Evolutionary conservation across 2,113 vertebrate species (phyloP).

Genomic region (Podilymbus podiceps): DNA sequence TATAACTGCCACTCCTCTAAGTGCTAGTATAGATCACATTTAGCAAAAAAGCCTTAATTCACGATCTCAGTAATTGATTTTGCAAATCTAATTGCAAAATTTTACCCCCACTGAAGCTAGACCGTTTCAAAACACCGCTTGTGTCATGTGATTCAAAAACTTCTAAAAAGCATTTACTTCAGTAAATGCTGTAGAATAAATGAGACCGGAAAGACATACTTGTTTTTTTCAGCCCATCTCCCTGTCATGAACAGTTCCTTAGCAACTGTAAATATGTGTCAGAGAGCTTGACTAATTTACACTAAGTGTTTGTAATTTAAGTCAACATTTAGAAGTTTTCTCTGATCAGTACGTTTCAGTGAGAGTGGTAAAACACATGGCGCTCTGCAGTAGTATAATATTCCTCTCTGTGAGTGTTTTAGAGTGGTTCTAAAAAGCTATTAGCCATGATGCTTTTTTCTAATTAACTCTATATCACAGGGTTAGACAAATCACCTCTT

Average conservation of each 20-base stretch:
- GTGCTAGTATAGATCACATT: too few relatives aligned
- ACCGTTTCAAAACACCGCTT: background rate
- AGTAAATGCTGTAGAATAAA: background rate
- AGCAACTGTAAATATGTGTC: slow-evolving; percentile 8
- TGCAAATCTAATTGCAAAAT: background rate
- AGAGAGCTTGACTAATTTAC: background rate
- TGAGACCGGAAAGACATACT: background rate
- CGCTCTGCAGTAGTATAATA: slow-evolving; percentile 39
- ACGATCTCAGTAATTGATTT: background rate
- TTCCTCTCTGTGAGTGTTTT: slow-evolving; percentile 50
- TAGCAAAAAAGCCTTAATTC: background rate
- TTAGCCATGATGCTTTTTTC: slow-evolving; percentile 55
- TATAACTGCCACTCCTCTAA: background rate
- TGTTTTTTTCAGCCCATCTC: background rate
- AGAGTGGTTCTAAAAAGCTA: slow-evolving; percentile 58
- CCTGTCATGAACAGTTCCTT: background rate
- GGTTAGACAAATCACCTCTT: slow-evolving; percentile 48
- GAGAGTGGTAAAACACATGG: slow-evolving; percentile 40
- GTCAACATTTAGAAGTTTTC: background rate
- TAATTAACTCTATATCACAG: slow-evolving; percentile 61
- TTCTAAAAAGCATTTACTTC: background rate
- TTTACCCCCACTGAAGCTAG: background rate
- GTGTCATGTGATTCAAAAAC: rapidly evolving
- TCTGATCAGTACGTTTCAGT: slow-evolving; percentile 38
- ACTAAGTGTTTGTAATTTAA: background rate